These are phyloP conservation scores for Propithecus perrieri DNA, from an alignment of 2,797 vertebrate genomes.

Conservation along the genomic window DNA sequence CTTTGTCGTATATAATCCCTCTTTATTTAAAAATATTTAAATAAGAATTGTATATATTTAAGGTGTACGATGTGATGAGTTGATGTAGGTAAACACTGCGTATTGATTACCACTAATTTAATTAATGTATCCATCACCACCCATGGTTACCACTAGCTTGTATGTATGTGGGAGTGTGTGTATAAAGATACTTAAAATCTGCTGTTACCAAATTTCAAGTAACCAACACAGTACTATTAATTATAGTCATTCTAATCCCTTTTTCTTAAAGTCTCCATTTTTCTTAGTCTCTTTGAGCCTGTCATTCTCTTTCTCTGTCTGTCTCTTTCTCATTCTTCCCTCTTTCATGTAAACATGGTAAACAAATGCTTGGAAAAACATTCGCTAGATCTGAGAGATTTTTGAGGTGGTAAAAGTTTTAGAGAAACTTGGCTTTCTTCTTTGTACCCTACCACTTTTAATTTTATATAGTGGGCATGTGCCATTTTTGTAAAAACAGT, in stretches of 20 bases:
- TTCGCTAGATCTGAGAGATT: background rate
- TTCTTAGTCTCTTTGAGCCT: background rate
- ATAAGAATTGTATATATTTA: background rate
- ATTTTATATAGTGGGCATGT: background rate
- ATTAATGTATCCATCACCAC: background rate
- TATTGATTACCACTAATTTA: background rate
- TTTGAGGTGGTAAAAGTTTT: background rate
- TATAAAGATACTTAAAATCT: background rate
- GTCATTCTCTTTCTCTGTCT: background rate
- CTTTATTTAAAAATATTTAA: background rate
- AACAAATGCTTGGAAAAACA: background rate
- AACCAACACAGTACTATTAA: background rate
- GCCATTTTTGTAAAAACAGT: background rate
- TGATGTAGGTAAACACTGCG: background rate
- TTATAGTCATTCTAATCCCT: background rate
- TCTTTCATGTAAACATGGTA: background rate
- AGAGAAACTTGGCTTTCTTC: conserved; percentile 8
- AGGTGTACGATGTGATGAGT: background rate
- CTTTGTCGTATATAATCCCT: background rate
- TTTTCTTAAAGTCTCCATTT: background rate
- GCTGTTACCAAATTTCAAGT: background rate
- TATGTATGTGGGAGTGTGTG: background rate
- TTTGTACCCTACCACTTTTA: background rate
- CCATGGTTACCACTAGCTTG: background rate
- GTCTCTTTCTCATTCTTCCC: background rate